Base-by-base conservation (phyloP, 1,140 invertebrate genomes). In the Zaprionus africanus region DNA sequence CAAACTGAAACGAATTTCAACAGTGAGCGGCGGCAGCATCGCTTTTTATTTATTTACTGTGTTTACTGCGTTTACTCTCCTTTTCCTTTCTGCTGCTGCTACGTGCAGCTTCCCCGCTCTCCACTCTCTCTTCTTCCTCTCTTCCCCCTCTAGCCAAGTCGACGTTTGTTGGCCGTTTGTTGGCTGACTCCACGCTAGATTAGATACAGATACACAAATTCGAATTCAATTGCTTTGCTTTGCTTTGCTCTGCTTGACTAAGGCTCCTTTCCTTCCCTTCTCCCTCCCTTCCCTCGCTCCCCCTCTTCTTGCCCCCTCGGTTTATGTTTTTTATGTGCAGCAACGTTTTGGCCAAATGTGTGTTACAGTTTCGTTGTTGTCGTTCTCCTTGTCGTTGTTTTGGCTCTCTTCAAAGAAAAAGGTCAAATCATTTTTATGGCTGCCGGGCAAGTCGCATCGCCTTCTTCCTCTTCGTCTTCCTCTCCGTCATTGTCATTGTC, bases 161-260 rank as follows among this genome's bases (percentile, higher is more conserved):
- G 64, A 81, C 74, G 61, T 84, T 81, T 84, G 80, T 82, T 67
- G 49, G 22, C 49, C 64, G 49, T 76, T 60, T 60, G 62, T 77
- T 71, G 65, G 73, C 62, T 65, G 56, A 69, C 70, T 74, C 71
- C 78, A 90, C 67, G 85, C 82, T 90, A 82, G 85, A 88, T 88
- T 88, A 88, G 85, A 85, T 88, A 87, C 83, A 86, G 53, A 78
- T 88, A 85, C 81, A 82, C 83, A 82, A 83, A 81, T 83, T 83
- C 74, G 76, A 78, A 85, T 85, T 74, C 81, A 75, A 79, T 73
- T 70, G 68, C 68, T 74, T 83, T 64, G 64, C 56, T 74, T 34
- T 6, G 60, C 70, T 69, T 67, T 41, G 41, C 70, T 69, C 60
- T 41, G 41, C n/a, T 66, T 46, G 54, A 38, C 36, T 72, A 36